phyloP scores from a whole-genome alignment of 2,797 vertebrate genomes.

The Chaenodraco wilsoni region DNA sequence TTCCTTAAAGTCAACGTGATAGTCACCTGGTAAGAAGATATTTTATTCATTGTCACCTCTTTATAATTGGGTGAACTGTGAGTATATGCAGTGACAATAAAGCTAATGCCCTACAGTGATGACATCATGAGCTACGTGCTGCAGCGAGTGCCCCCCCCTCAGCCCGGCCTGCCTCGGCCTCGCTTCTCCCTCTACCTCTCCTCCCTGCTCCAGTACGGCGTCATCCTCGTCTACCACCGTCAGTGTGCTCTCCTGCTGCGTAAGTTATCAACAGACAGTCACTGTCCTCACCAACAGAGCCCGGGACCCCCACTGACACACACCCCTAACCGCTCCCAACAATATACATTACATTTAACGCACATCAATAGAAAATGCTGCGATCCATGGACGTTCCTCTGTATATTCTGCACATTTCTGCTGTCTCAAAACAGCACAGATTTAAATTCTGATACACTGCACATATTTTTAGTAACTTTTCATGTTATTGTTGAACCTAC shows the following conservation, averaged over 20 bases:
- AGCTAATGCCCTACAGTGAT: slow-evolving; percentile 71
- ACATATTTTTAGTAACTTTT: too few species aligned
- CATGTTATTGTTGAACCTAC: too few species aligned
- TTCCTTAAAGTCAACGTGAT: slow-evolving; percentile 80
- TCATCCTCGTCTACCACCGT: slow-evolving; percentile 86
- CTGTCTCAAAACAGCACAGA: too few species aligned
- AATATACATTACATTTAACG: too few species aligned
- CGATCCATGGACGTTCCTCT: too few species aligned
- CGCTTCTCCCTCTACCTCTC: slow-evolving; percentile 94
- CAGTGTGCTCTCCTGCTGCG: slow-evolving; percentile 89
- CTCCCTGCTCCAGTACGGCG: slow-evolving; percentile 90
- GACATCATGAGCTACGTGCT: slow-evolving; percentile 89
- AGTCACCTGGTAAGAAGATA: slow-evolving; percentile 76
- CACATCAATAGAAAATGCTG: too few species aligned
- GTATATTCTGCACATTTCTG: too few species aligned
- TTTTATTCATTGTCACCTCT: background rate
- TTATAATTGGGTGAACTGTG: background rate
- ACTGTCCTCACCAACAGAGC: too few species aligned
- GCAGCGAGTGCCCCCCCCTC: slow-evolving; percentile 80
- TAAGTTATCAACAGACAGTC: slow-evolving; percentile 49
- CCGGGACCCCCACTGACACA: too few species aligned
- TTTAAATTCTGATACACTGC: too few species aligned
- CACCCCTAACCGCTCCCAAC: too few species aligned
- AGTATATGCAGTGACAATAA: background rate
- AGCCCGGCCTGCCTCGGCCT: slow-evolving; percentile 79